Percentiles rank a stretch among this genome's conserved stretches.
Conservation (phyloP, 35 echinoderm and acorn worm genomes). For the Nesometra sesokonis region DNA sequence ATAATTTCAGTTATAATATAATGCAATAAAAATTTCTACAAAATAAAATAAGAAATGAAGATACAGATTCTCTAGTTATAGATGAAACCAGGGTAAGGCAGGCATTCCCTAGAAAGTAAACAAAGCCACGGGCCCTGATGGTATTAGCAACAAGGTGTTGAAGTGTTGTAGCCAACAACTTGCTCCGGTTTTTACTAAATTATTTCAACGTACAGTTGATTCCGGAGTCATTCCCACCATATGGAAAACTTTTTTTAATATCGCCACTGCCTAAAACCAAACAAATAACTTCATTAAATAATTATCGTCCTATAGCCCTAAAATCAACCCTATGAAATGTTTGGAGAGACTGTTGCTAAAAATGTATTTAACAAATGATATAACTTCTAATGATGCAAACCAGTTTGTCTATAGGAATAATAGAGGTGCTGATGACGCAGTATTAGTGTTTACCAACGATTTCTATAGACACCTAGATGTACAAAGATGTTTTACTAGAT, state of each 20-base stretch:
- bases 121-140: conserved; percentile 18
- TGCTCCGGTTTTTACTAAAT: conserved; percentile 7
- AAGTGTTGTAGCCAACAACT: conserved; percentile 16
- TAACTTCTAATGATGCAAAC: too few species aligned
- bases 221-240: conserved; percentile 1
- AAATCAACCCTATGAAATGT: too few species aligned
- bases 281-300: neutral
- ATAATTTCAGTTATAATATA: conserved; percentile 12
- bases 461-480: too few species aligned
- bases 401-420: too few species aligned
- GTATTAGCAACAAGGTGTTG: conserved; percentile 7
- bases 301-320: conserved; percentile 28
- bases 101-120: neutral
- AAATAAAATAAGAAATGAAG: neutral
- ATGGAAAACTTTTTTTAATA: conserved; percentile 32
- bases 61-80: neutral
- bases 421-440: too few species aligned
- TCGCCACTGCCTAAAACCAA: conserved; percentile 7
- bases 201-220: too few species aligned
- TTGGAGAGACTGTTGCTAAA: too few species aligned
- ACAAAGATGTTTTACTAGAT: too few species aligned
- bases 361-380: too few species aligned
- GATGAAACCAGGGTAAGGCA: neutral
- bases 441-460: too few species aligned
- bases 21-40: neutral